Percentiles rank a stretch among this genome's conserved stretches.
These are phyloP conservation scores for Orius laevigatus DNA, from an alignment of 1,140 invertebrate species.

Conservation along the genomic window DNA sequence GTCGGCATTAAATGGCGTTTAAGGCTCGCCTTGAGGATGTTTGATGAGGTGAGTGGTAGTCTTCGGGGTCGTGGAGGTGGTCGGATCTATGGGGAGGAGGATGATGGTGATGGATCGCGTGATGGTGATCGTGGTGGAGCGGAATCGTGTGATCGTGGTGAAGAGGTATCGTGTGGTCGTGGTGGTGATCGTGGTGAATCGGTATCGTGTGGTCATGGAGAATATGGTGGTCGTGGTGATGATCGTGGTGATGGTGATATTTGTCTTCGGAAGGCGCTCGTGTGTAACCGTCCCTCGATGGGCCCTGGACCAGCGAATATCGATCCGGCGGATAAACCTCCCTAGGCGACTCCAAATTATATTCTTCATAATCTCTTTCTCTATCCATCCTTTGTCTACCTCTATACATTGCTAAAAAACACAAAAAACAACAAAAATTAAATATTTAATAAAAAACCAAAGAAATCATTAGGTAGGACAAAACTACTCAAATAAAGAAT, in stretches of 20 bases:
- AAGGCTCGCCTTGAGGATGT: conserved; percentile 31
- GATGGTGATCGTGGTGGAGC: conserved; percentile 13
- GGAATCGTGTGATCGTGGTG: not conserved
- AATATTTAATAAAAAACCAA: no score
- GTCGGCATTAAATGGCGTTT: conserved; percentile 31
- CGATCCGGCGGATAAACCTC: conserved; percentile 14
- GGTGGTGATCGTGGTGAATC: conserved; percentile 19
- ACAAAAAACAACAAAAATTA: not conserved
- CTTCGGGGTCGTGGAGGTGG: conserved; percentile 22
- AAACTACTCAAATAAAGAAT: no score
- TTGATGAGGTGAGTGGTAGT: conserved; percentile 32
- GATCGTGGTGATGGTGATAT: conserved; percentile 15
- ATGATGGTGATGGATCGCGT: conserved; percentile 20
- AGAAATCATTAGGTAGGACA: no score
- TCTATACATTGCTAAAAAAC: conserved; percentile 14
- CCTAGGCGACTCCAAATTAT: conserved; percentile 18
- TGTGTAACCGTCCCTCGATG: conserved; percentile 2
- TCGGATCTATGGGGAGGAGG: conserved; percentile 6
- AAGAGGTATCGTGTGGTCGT: not conserved
- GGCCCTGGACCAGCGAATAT: conserved; percentile 5
- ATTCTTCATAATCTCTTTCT: conserved; percentile 30
- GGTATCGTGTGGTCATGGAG: conserved; percentile 19
- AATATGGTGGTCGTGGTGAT: conserved; percentile 21
- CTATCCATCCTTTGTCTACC: conserved; percentile 25
- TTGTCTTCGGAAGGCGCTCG: not conserved